Evolutionary conservation across 1,140 invertebrate species (phyloP).

Genomic region (Drosophila pandora): DNA sequence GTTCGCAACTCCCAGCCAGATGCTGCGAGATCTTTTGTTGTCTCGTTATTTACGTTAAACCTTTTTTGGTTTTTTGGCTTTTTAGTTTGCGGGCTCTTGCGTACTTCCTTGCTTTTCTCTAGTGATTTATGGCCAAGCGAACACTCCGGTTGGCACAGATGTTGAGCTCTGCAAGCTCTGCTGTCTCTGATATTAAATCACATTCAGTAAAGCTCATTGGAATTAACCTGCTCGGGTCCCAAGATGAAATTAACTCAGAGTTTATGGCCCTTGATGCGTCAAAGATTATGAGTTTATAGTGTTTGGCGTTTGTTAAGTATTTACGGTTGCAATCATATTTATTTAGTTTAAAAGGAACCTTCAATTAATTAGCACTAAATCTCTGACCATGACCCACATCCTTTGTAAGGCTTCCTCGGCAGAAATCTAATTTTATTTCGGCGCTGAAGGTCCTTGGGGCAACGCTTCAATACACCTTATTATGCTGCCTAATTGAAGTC

Average conservation of each 20-base stretch:
- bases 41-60: conserved; percentile 46
- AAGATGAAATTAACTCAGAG: conserved; percentile 1
- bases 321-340: background rate
- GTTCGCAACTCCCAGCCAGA: conserved; percentile 8
- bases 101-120: conserved; percentile 32
- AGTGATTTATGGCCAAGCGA: conserved; percentile 26
- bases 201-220: conserved; percentile 32
- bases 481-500: conserved; percentile 42
- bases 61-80: conserved; percentile 25
- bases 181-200: background rate
- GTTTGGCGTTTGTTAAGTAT: background rate
- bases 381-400: background rate
- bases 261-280: conserved; percentile 17
- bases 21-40: conserved; percentile 51
- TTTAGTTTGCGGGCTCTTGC: conserved; percentile 30
- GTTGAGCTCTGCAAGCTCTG: background rate
- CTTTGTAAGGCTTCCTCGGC: background rate
- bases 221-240: conserved; percentile 8
- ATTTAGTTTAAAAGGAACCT: background rate
- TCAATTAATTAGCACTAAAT: background rate
- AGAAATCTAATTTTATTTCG: background rate
- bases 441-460: conserved; percentile 4
- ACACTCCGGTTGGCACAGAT: conserved; percentile 15
- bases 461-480: conserved; percentile 38
- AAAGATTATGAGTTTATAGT: background rate